Evolutionary conservation across 2,888 invertebrate genomes (phyloP), one percentile per base, ranked within the genome.

Genomic region (Drosophila koepferae): DNA sequence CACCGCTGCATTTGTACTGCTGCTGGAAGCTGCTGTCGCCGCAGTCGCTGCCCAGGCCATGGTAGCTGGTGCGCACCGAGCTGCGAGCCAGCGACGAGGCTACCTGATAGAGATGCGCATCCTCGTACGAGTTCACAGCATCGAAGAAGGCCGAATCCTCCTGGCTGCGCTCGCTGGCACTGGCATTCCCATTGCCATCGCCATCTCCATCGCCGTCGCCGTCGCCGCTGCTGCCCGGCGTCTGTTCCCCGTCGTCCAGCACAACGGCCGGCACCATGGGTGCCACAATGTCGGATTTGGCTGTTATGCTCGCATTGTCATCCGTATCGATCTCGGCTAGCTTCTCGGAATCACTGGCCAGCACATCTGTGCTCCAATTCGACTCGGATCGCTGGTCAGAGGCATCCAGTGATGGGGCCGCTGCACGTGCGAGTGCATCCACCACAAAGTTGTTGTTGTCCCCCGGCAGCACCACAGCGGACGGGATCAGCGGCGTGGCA

Each of bases 341-440:
- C 66, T 98, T 95, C 87, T 98, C 97, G 23, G 98, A 98, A 92
- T 99, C 99, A 2, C 98, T 98, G 0, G 97, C 96, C 53, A 98
- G 94, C 18, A 99, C 99, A 93, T 99, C 99, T 66, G 98, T 99
- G 90, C 98, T 98, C 99, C 99, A 99, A 0, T 98, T 98, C 60
- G 96, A 96, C 93, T 99, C 99, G 85, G 98, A 98, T 23, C 98
- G 97, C 2, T 99, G 98, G 91, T 99, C 98, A 1, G 97, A 97
- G 18, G 96, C 95, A 92, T 98, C 98, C 16, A 96, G 94, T 6
- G 67, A 56, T 0, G 84, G 81, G 0, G 70, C 85, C 0, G 81
- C 87, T 0, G 91, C 88, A 7, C 91, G 78, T 3, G 90, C 82
- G 14, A 93, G 60, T 0, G 90, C 91, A 63, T 92, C 92, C 0